Evolutionary conservation across 2,888 invertebrate genomes (phyloP).

Genomic region (Boloria euphrosyne): DNA sequence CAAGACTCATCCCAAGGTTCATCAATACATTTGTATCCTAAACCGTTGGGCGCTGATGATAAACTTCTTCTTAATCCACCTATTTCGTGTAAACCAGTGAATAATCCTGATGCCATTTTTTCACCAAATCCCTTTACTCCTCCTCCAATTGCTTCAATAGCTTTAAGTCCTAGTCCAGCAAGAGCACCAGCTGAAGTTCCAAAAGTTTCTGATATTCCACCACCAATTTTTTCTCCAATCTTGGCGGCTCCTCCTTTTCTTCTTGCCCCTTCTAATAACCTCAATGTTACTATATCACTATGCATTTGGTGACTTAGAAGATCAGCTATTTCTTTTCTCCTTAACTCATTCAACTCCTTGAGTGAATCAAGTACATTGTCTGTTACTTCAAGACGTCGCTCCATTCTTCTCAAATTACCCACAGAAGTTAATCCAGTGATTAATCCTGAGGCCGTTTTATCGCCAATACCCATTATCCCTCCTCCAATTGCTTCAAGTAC

Average conservation of each 20-base stretch:
- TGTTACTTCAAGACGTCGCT: too few species aligned
- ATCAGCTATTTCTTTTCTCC: too few species aligned
- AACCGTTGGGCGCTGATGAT: neutral
- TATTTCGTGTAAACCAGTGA: neutral
- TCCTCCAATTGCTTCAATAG: constrained; percentile 7
- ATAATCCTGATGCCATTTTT: neutral
- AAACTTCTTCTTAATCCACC: neutral
- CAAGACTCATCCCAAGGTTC: too few species aligned
- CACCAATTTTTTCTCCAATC: neutral
- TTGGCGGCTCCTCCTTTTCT: constrained; percentile 3
- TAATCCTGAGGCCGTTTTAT: neutral
- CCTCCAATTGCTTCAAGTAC: constrained; percentile 4
- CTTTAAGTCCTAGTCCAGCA: constrained; percentile 1
- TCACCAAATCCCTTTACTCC: neutral
- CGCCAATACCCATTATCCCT: constrained; percentile 6
- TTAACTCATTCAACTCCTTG: too few species aligned
- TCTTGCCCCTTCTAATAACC: too few species aligned
- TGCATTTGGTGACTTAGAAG: too few species aligned
- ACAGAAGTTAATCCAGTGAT: neutral
- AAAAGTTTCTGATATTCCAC: neutral
- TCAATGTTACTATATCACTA: too few species aligned
- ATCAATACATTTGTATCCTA: neutral
- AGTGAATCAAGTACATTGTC: too few species aligned
- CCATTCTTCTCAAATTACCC: neutral
- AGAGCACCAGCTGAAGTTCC: neutral